Conservation (phyloP, 2,888 invertebrate genomes). For the Platerodrilus igneus region DNA sequence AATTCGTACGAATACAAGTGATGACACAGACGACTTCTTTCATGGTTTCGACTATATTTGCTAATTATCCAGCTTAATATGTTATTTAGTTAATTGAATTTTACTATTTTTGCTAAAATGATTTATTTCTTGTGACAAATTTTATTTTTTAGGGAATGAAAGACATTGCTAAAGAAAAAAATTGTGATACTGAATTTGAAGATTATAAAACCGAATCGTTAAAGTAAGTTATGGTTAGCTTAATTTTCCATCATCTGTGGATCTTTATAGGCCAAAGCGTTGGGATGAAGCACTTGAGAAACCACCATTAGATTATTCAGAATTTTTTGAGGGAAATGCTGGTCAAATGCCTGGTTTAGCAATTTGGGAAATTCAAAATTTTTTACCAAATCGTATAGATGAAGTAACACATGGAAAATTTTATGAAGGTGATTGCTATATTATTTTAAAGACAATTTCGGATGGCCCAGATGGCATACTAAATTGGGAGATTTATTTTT, state of each 20-base stretch:
- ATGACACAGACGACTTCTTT: too few relatives aligned
- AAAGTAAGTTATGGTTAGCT: constrained; percentile 53
- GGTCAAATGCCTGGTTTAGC: constrained; percentile 89
- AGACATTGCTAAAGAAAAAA: constrained; percentile 77
- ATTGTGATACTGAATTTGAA: constrained; percentile 65
- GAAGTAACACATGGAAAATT: constrained; percentile 96
- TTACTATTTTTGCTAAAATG: too few relatives aligned
- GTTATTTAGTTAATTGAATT: too few relatives aligned
- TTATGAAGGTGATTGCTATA: constrained; percentile 98
- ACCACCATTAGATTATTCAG: constrained; percentile 93
- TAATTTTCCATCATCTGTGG: constrained; percentile 1
- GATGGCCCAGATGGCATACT: constrained; percentile 83
- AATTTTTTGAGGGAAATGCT: constrained; percentile 93
- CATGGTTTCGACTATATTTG: too few relatives aligned
- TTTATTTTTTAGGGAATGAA: constrained; percentile 65
- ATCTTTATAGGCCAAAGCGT: constrained; percentile 72
- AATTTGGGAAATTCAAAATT: constrained; percentile 99
- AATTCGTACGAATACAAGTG: too few relatives aligned
- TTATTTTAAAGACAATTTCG: constrained; percentile 81
- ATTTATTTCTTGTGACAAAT: constrained; percentile 13
- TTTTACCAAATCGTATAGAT: constrained; percentile 90
- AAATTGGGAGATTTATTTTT: constrained; percentile 96
- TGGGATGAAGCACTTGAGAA: constrained; percentile 96
- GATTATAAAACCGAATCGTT: constrained; percentile 65
- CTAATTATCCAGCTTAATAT: too few relatives aligned